Evolutionary conservation across 2,113 vertebrate species (phyloP).

Genomic region (Bos javanicus): DNA sequence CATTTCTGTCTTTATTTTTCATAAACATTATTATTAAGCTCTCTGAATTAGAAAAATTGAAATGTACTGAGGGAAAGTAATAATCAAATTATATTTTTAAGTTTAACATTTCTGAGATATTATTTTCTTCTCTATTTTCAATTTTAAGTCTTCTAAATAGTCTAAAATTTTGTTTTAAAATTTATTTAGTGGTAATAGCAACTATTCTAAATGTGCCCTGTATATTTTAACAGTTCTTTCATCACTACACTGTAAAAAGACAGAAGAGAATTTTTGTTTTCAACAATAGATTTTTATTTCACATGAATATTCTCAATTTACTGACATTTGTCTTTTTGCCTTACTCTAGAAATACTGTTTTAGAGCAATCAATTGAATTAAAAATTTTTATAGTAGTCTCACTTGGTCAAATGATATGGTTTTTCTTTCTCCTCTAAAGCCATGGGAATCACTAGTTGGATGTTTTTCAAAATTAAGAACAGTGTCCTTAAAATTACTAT

Average conservation of each 20-base stretch:
- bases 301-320: not conserved
- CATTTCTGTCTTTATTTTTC: not conserved
- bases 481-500: not conserved
- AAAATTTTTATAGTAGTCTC: not conserved
- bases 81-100: not conserved
- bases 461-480: conserved; percentile 18
- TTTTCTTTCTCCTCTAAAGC: not conserved
- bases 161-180: not conserved
- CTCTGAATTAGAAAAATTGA: not conserved
- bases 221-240: not conserved
- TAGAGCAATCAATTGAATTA: not conserved
- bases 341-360: not conserved
- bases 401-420: not conserved
- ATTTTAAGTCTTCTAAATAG: not conserved
- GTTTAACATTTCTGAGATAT: not conserved
- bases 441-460: not conserved
- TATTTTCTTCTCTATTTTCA: not conserved
- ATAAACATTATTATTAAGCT: not conserved
- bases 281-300: not conserved
- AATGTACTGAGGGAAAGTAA: not conserved
- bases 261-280: not conserved
- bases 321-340: not conserved
- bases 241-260: not conserved
- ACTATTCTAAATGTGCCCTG: not conserved
- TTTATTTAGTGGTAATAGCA: not conserved